Conservation (phyloP, 1,140 invertebrate species). For the Nephila pilipes region DNA sequence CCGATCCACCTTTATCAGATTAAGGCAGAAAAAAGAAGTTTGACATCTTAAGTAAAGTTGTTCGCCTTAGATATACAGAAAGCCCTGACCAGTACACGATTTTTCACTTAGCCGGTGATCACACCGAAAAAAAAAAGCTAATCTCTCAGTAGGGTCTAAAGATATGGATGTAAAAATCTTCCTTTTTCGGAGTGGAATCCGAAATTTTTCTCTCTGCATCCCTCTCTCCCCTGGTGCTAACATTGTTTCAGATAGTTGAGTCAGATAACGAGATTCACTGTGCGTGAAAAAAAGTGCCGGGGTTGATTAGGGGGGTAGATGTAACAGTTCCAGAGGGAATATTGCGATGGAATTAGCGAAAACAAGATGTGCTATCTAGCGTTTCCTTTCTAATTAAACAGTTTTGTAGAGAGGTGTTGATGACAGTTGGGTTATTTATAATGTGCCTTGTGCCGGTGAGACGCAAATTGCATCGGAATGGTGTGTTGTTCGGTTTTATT, state of each 20-base stretch:
- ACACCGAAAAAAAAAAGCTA: neutral
- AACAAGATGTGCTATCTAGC: conserved; percentile 5
- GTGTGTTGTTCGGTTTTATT: neutral
- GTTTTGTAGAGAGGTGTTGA: neutral
- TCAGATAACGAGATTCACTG: neutral
- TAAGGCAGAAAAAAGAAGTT: neutral
- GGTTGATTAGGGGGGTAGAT: neutral
- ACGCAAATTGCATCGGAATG: neutral
- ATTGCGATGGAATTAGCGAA: neutral
- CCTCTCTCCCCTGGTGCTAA: neutral
- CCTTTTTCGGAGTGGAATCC: neutral
- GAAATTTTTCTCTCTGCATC: neutral
- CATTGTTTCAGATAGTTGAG: neutral
- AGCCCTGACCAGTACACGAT: neutral
- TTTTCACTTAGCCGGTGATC: conserved; percentile 13
- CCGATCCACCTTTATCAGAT: conserved; percentile 3
- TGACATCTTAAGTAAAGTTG: conserved; percentile 10
- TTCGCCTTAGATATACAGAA: neutral
- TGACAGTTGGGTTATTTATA: neutral
- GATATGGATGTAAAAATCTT: conserved; percentile 5
- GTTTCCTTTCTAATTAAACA: conserved; percentile 2
- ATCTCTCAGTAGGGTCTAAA: neutral
- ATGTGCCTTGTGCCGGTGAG: neutral
- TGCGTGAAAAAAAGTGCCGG: conserved; percentile 9
- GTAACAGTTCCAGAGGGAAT: neutral